Conservation (phyloP, 2,888 invertebrate genomes). For the Criorhina ranunculi region DNA sequence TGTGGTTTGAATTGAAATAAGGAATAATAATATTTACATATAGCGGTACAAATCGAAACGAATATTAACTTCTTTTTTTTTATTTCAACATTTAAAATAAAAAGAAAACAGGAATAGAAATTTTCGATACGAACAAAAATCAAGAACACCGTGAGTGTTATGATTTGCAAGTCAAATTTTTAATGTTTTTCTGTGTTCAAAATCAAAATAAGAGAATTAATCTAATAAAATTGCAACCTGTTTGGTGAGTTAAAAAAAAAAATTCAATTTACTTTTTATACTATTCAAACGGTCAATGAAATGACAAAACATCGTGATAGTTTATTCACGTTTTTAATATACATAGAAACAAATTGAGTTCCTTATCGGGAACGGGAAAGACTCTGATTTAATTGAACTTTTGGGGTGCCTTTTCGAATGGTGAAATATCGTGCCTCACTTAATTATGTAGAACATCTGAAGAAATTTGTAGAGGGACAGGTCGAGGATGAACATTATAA, state of each 20-base stretch:
- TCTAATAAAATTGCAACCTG: conserved; percentile 70
- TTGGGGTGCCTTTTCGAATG: neutral
- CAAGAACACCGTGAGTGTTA: conserved; percentile 24
- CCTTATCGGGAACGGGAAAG: conserved; percentile 16
- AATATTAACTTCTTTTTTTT: conserved; percentile 9
- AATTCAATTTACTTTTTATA: neutral
- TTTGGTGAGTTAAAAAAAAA: conserved; percentile 56
- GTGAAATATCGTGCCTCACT: no score
- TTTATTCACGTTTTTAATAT: neutral
- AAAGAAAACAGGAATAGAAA: conserved; percentile 28
- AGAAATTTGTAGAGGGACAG: no score
- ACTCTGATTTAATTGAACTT: neutral
- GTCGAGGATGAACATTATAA: no score
- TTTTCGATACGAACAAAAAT: conserved; percentile 13
- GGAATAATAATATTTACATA: conserved; percentile 18
- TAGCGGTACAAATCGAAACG: conserved; percentile 27
- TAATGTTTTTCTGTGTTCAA: conserved; percentile 1
- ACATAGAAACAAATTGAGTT: neutral
- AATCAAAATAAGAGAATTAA: conserved; percentile 45
- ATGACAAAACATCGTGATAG: neutral
- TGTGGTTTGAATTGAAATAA: neutral
- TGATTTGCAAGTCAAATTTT: conserved; percentile 56
- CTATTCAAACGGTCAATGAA: conserved; percentile 32
- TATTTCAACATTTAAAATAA: conserved; percentile 10
- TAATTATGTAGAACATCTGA: no score